Base-by-base conservation (phyloP, 2,888 invertebrate genomes). In the Ophion ellenae region DNA sequence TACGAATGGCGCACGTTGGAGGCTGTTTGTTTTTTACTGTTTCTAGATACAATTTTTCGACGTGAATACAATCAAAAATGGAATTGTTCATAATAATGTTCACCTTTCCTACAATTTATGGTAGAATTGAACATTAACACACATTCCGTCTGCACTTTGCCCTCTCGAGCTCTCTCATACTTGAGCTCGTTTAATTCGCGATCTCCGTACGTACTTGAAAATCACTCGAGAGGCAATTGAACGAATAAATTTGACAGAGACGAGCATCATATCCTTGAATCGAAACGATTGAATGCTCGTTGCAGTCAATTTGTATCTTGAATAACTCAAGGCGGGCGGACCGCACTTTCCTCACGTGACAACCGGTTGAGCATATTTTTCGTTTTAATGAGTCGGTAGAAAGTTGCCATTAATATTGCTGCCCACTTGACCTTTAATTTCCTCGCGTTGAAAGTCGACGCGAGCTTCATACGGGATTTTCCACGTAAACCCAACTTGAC, bases 211-310 rank as follows among this genome's bases (percentile, higher is more conserved):
- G n/a, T 11, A 0, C 6, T n/a, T 53, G 2, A 71, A n/a, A 36
- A 36, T n/a, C 17, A 40, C 40, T 61, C 40, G 61, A 61, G 61
- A 74, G 32, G 11, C 40, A 14, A 57, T 61, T 24, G 61, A 57
- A 4, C n/a, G 14, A 20, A 24, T 57, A n/a, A 24, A 67, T 32
- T 67, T 64, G 66, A 57, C 28, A 77, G 5, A n/a, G 59, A 74
- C 59, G 71, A 73, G n/a, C 40, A 61, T 74, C 61, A 61, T 67
- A 57, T 57, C 67, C 66, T 67, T 67, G 53, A 40, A 77, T 67
- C 6, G 36, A 36, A 67, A 36, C 57, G 24, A 36, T 57, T 20
- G 66, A 67, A 57, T 20, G 57, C 76, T 57, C 61, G 36, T 11
- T 61, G 53, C 14, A 20, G 17, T 28, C 28, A 53, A 53, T 28